phyloP scores from a whole-genome alignment of 2,113 vertebrate species.

The Picathartes gymnocephalus region DNA sequence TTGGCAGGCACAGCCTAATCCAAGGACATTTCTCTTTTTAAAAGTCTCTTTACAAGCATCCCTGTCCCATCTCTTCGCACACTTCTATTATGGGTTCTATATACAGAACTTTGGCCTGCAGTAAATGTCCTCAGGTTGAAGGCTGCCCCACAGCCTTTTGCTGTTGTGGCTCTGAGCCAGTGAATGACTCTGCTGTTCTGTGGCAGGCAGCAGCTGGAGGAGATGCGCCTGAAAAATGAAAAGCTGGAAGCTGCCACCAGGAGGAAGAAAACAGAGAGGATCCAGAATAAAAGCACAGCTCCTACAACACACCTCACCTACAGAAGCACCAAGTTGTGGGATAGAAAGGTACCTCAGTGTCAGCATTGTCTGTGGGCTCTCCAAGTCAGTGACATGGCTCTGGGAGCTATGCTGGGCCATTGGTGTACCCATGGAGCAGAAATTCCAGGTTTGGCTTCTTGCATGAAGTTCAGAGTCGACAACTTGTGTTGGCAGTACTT shows the following conservation, averaged over 20 bases:
- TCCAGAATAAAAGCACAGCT: neutral
- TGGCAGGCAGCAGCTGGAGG: slow-evolving; percentile 75
- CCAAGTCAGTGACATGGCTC: neutral
- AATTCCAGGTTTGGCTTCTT: neutral
- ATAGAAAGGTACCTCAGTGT: slow-evolving; percentile 54
- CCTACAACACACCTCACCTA: neutral
- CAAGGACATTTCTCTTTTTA: neutral
- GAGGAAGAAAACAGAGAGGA: slow-evolving; percentile 45
- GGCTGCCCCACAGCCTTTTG: neutral
- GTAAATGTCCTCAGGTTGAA: neutral
- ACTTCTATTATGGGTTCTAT: neutral
- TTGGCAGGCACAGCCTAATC: neutral
- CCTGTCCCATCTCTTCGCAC: neutral
- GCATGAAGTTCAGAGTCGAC: neutral
- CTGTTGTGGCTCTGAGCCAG: neutral
- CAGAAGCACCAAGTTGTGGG: neutral
- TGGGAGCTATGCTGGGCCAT: neutral
- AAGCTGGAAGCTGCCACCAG: slow-evolving; percentile 18
- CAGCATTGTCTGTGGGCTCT: neutral
- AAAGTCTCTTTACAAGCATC: neutral
- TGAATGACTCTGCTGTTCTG: neutral
- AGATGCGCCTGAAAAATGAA: slow-evolving; percentile 70
- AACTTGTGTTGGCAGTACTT: neutral
- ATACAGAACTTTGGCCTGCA: neutral
- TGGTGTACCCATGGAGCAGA: neutral